Evolutionary conservation across 2,888 invertebrate genomes (phyloP).

Genomic region (Drosophila infuscata): DNA sequence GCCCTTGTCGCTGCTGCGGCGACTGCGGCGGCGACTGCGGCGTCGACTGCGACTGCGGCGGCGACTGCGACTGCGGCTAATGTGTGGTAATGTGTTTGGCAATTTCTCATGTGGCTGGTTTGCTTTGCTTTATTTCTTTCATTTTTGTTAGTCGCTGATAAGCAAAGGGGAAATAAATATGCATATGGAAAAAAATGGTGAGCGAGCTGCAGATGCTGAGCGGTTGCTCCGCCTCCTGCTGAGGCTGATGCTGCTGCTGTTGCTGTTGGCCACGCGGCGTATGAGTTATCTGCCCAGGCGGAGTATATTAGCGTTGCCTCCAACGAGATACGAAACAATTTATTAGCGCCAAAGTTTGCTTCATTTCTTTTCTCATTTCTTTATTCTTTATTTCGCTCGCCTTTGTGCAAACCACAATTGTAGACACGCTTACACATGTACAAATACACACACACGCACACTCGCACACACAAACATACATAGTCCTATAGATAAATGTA

Average conservation of each 20-base stretch:
- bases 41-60: too few relatives aligned
- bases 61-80: constrained; percentile 45
- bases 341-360: constrained; percentile 77
- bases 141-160: constrained; percentile 76
- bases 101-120: constrained; percentile 66
- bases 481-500: constrained; percentile 25
- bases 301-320: constrained; percentile 60
- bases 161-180: constrained; percentile 82
- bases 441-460: constrained; percentile 18
- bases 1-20: constrained; percentile 5
- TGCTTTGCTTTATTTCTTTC: constrained; percentile 66
- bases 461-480: constrained; percentile 22
- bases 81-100: constrained; percentile 77
- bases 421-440: constrained; percentile 36
- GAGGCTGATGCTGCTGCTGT: constrained; percentile 1
- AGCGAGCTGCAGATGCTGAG: constrained; percentile 1
- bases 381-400: constrained; percentile 56
- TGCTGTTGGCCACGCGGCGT: constrained; percentile 59
- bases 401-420: constrained; percentile 37
- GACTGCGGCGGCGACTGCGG: constrained; percentile 13
- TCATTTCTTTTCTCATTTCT: constrained; percentile 55
- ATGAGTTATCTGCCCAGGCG: constrained; percentile 74
- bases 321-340: constrained; percentile 78
- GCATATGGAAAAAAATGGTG: constrained; percentile 61
- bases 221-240: constrained; percentile 22